Conservation (phyloP, 1,140 invertebrate genomes). For the Rhagoletis zephyria region DNA sequence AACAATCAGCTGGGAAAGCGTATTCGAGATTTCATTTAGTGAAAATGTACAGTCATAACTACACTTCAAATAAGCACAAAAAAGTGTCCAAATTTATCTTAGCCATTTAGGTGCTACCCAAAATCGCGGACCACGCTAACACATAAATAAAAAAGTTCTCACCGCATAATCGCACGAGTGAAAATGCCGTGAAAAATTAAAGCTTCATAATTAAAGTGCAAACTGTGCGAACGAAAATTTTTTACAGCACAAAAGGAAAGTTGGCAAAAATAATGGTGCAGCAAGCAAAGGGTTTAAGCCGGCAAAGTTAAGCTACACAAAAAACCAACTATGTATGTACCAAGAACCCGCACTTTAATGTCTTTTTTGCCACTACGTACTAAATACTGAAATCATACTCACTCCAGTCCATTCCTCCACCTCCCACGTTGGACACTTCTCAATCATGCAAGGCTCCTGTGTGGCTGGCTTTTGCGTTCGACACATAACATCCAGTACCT, state of each 20-base stretch:
- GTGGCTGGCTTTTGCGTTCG: constrained; percentile 81
- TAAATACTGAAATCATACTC: constrained; percentile 73
- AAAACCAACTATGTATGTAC: not conserved
- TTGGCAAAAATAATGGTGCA: not conserved
- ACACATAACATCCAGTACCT: constrained; percentile 84
- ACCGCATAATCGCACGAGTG: not conserved
- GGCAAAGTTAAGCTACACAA: not conserved
- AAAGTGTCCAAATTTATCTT: no score
- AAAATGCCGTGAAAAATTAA: not conserved
- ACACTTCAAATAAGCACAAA: no score
- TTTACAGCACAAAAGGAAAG: not conserved
- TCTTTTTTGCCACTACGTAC: not conserved
- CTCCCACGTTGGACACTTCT: constrained; percentile 89
- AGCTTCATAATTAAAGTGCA: not conserved
- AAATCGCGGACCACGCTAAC: no score
- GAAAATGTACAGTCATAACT: no score
- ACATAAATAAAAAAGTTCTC: not conserved
- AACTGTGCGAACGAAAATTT: not conserved
- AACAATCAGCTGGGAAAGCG: no score
- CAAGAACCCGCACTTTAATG: not conserved
- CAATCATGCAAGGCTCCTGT: constrained; percentile 85
- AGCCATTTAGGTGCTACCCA: no score
- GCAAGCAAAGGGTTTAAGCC: not conserved
- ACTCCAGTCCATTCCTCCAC: constrained; percentile 89
- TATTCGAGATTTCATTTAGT: no score